These are phyloP conservation scores for Chorisops tibialis DNA, from an alignment of 2,888 invertebrate genomes.

Conservation along the genomic window DNA sequence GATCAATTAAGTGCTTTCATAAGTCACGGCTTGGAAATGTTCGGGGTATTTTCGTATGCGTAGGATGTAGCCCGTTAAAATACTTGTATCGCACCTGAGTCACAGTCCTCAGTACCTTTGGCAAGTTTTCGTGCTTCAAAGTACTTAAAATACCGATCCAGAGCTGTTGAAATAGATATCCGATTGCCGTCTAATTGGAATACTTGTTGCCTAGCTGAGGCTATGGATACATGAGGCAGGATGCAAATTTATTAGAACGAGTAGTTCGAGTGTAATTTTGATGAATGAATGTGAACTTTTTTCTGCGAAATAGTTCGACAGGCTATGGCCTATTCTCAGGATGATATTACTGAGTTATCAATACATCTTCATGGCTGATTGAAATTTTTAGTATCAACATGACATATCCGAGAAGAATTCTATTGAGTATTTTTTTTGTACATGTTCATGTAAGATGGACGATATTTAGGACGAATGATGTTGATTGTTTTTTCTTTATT, in stretches of 20 bases:
- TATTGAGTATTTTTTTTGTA: conserved; percentile 18
- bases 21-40: conserved; percentile 15
- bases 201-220: not conserved
- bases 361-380: not conserved
- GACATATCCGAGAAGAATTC: conserved; percentile 7
- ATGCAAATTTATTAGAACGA: too few relatives aligned
- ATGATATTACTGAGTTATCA: too few relatives aligned
- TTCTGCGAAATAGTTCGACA: too few relatives aligned
- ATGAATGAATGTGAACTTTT: too few relatives aligned
- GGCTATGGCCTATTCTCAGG: too few relatives aligned
- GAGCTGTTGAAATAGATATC: not conserved
- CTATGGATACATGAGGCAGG: too few relatives aligned
- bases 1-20: conserved; percentile 26
- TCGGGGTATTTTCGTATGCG: conserved; percentile 23
- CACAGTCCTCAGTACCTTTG: too few relatives aligned
- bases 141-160: conserved; percentile 14
- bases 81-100: too few relatives aligned
- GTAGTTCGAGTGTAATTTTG: too few relatives aligned
- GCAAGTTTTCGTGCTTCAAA: conserved; percentile 17
- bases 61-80: conserved; percentile 5
- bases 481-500: too few relatives aligned
- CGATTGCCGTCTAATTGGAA: not conserved
- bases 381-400: conserved; percentile 24
- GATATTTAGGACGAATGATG: too few relatives aligned
- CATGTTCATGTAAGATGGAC: too few relatives aligned